Evolutionary conservation across 1,140 invertebrate species (phyloP).

Genomic region (Drosophila sucinea): DNA sequence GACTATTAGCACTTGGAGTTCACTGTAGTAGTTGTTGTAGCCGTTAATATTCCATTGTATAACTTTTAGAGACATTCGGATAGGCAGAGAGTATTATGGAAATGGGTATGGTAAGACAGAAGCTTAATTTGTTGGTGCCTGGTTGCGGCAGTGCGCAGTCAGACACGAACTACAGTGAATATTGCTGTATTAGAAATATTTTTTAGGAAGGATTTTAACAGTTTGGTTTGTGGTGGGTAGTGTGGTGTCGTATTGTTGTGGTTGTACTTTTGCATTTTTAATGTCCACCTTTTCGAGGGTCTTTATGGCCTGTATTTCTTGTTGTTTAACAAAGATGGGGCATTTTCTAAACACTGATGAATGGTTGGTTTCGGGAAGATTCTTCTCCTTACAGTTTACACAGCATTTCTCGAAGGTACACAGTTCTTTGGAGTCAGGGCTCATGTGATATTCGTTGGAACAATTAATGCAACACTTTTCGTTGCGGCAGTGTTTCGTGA

Average conservation of each 20-base stretch:
- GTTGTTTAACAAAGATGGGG: conserved; percentile 16
- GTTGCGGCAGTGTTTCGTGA: conserved; percentile 13
- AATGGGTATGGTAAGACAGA: too few species aligned
- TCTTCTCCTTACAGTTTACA: conserved; percentile 21
- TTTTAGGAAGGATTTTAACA: too few species aligned
- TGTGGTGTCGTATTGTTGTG: too few species aligned
- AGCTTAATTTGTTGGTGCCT: background rate
- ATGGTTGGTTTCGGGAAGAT: conserved; percentile 14
- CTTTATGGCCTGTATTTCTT: conserved; percentile 30
- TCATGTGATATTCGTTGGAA: background rate
- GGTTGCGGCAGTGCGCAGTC: too few species aligned
- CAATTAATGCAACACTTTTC: conserved; percentile 7
- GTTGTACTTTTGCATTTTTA: conserved; percentile 2
- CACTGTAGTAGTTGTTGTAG: too few species aligned
- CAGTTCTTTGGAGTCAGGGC: background rate
- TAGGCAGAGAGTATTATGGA: too few species aligned
- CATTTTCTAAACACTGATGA: conserved; percentile 22
- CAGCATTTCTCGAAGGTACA: background rate
- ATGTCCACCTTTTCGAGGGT: conserved; percentile 24
- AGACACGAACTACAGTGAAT: too few species aligned
- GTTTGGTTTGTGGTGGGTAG: too few species aligned
- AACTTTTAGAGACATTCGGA: too few species aligned
- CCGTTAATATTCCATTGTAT: too few species aligned
- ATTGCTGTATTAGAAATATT: too few species aligned
- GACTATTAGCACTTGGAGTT: too few species aligned